These are phyloP conservation scores for Larimichthys polyactis DNA, from an alignment of 2,113 vertebrate species.

Conservation along the genomic window DNA sequence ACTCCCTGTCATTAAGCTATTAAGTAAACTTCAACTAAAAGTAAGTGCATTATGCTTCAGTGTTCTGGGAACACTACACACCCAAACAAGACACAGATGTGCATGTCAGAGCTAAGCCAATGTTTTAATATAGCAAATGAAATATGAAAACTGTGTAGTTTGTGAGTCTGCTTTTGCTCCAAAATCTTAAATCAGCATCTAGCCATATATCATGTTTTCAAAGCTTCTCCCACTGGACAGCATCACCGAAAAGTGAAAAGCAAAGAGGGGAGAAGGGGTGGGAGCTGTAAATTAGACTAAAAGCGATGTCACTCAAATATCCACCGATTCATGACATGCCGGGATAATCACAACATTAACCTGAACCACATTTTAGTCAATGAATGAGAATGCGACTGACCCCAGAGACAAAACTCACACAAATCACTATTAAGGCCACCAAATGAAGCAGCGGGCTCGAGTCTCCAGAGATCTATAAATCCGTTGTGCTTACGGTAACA, in stretches of 20 bases:
- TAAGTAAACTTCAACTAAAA: slow-evolving; percentile 27
- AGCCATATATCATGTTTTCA: slow-evolving; percentile 10
- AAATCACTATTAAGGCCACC: slow-evolving; percentile 52
- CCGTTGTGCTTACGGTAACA: slow-evolving; percentile 33
- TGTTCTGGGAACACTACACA: slow-evolving; percentile 42
- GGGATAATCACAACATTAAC: slow-evolving; percentile 26
- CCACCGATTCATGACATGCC: not conserved
- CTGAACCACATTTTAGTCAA: slow-evolving; percentile 8
- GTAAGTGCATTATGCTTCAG: slow-evolving; percentile 21
- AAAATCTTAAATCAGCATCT: slow-evolving; percentile 26
- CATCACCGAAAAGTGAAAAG: slow-evolving; percentile 7
- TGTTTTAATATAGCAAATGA: slow-evolving; percentile 20
- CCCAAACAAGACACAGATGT: slow-evolving; percentile 64
- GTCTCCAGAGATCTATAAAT: slow-evolving; percentile 51
- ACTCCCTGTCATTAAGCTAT: slow-evolving; percentile 42
- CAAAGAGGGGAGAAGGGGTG: not conserved
- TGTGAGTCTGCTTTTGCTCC: slow-evolving; percentile 33
- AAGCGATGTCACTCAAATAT: not conserved
- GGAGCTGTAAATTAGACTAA: slow-evolving; percentile 8
- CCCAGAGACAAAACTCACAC: slow-evolving; percentile 37
- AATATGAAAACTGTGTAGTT: slow-evolving; percentile 30
- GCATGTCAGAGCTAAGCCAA: slow-evolving; percentile 30
- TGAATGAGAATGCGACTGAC: slow-evolving; percentile 39
- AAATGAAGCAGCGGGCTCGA: slow-evolving; percentile 24
- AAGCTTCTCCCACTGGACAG: slow-evolving; percentile 3